Conservation (phyloP, 2,888 invertebrate genomes). For the Ormia ochracea region DNA sequence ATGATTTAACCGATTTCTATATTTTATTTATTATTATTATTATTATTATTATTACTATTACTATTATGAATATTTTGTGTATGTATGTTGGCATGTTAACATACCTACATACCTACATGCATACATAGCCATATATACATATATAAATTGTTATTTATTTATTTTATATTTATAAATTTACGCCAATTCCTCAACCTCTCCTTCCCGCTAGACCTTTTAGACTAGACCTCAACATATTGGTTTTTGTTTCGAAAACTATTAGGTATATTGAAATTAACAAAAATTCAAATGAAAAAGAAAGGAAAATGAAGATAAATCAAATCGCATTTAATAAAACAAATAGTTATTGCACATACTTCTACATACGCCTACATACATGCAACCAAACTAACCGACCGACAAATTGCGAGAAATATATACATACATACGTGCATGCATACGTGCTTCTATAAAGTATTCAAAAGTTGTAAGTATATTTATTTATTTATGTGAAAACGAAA, state of each 20-base stretch:
- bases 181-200: neutral
- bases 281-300: neutral
- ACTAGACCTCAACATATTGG: neutral
- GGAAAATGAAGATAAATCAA: constrained; percentile 24
- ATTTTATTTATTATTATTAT: constrained; percentile 5
- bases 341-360: constrained; percentile 35
- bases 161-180: constrained; percentile 30
- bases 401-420: neutral
- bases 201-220: neutral
- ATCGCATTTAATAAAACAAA: constrained; percentile 41
- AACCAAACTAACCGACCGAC: constrained; percentile 3
- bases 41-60: too few relatives aligned
- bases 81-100: neutral
- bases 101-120: constrained; percentile 11
- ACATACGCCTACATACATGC: constrained; percentile 1
- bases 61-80: too few relatives aligned
- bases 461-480: constrained; percentile 7
- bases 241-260: constrained; percentile 33
- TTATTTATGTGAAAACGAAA: neutral
- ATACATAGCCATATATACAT: too few relatives aligned
- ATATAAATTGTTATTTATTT: constrained; percentile 33
- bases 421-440: neutral
- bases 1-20: neutral
- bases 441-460: neutral
- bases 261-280: constrained; percentile 39